phyloP scores from a whole-genome alignment of 2,888 invertebrate genomes.

The Aphelenchoides bicaudatus region DNA sequence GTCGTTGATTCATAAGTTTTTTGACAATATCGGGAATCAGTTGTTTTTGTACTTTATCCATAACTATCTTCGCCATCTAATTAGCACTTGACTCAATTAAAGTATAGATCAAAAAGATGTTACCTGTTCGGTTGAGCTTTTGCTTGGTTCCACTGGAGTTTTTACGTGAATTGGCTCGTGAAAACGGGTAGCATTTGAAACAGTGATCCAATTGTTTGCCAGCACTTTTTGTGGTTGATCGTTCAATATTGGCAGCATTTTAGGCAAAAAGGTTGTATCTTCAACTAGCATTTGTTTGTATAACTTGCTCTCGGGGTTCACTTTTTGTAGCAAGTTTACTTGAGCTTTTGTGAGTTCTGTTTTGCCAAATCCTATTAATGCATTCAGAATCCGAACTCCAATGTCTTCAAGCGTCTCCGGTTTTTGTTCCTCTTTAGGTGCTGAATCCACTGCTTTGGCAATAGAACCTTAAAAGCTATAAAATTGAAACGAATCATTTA shows the following conservation, averaged over 20 bases:
- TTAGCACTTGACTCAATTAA: background rate
- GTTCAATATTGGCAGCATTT: background rate
- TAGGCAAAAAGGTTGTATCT: conserved; percentile 14
- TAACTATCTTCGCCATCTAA: conserved; percentile 48
- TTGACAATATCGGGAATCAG: conserved; percentile 53
- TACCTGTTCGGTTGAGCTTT: conserved; percentile 37
- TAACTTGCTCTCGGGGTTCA: conserved; percentile 45
- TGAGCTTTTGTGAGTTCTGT: conserved; percentile 56
- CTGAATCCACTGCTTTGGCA: too few relatives aligned
- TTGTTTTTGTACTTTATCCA: conserved; percentile 55
- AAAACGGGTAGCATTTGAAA: conserved; percentile 41
- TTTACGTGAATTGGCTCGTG: conserved; percentile 36
- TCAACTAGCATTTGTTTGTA: background rate
- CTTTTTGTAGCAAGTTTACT: conserved; percentile 48
- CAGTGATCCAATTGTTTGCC: conserved; percentile 49
- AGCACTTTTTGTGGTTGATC: conserved; percentile 41
- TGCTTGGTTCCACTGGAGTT: conserved; percentile 45
- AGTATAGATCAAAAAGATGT: background rate
- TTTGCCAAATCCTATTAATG: conserved; percentile 51
- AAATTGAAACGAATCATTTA: too few relatives aligned
- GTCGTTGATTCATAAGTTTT: conserved; percentile 39
- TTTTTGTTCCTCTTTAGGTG: too few relatives aligned
- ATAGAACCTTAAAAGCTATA: too few relatives aligned
- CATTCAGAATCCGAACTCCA: conserved; percentile 37
- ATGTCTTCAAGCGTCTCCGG: conserved; percentile 26